phyloP scores from a whole-genome alignment of 2,888 invertebrate genomes.

The Limnephilus auricula region DNA sequence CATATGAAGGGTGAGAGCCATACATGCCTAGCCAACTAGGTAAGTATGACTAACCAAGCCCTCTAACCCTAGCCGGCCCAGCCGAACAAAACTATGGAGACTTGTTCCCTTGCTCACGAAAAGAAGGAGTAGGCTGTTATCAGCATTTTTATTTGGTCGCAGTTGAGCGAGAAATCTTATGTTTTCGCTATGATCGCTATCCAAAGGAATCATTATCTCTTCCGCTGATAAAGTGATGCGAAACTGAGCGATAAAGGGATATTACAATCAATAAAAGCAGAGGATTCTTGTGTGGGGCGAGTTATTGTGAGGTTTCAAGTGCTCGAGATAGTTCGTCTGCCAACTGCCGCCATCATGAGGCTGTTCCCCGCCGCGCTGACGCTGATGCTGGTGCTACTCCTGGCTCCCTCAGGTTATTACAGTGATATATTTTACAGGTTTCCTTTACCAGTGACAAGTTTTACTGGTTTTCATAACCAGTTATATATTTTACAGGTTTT shows the following conservation, averaged over 20 bases:
- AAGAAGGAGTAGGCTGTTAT: too few relatives aligned
- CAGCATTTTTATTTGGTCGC: too few relatives aligned
- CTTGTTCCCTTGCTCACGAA: too few relatives aligned
- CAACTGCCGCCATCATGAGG: not conserved
- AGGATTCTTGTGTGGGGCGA: not conserved
- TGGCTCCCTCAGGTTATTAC: conserved; percentile 17
- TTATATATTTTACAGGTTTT: too few relatives aligned
- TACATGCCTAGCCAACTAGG: too few relatives aligned
- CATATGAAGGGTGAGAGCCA: too few relatives aligned
- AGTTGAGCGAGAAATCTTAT: not conserved
- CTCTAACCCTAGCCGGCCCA: too few relatives aligned
- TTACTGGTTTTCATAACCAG: not conserved
- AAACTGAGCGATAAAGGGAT: not conserved
- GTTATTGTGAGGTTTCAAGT: conserved; percentile 6
- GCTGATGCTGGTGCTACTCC: conserved; percentile 14
- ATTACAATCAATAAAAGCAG: conserved; percentile 20
- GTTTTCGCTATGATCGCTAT: not conserved
- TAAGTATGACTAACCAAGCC: too few relatives aligned
- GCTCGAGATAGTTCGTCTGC: not conserved
- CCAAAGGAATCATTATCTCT: conserved; percentile 1
- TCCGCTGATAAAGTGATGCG: not conserved
- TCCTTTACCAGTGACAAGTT: not conserved
- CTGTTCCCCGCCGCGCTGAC: conserved; percentile 2
- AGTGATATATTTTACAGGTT: not conserved
- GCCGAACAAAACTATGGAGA: too few relatives aligned